phyloP scores from a whole-genome alignment of 2,113 vertebrate genomes.

The Shinisaurus crocodilurus region DNA sequence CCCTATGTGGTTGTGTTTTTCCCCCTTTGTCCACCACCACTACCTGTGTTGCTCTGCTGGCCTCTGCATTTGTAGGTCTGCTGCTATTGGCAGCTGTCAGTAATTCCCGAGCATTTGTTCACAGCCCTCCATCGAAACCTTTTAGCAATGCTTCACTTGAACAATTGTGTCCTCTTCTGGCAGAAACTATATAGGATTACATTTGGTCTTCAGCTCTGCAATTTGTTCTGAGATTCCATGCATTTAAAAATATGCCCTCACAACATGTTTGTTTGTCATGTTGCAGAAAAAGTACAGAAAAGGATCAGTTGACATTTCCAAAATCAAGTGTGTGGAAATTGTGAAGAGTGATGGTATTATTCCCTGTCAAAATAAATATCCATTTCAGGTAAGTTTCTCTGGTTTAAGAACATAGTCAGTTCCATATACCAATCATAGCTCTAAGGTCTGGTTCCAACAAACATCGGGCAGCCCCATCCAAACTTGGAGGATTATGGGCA shows the following conservation, averaged over 20 bases:
- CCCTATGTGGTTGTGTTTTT: background rate
- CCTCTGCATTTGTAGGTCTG: background rate
- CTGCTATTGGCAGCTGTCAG: background rate
- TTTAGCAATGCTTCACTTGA: background rate
- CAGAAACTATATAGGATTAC: background rate
- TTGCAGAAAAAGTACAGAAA: slow-evolving; percentile 88
- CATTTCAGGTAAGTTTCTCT: slow-evolving; percentile 88
- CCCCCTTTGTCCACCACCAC: background rate
- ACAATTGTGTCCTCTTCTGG: slow-evolving; percentile 2
- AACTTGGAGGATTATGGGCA: too few relatives aligned
- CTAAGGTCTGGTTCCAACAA: background rate
- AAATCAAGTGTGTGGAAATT: slow-evolving; percentile 91
- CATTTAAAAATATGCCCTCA: background rate
- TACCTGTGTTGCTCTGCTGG: background rate
- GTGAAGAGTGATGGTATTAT: slow-evolving; percentile 87
- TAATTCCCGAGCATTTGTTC: background rate
- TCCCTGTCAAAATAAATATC: slow-evolving; percentile 95
- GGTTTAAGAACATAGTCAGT: background rate
- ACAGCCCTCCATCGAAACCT: background rate
- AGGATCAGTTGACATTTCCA: slow-evolving; percentile 88
- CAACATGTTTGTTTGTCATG: background rate
- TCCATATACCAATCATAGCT: background rate
- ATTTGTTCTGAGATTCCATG: background rate
- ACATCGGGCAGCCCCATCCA: too few relatives aligned
- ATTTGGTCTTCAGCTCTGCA: background rate